A percentile compares a stretch with the other conserved stretches of the same genome.
Conservation (phyloP, 2,113 vertebrate species). For the Ophthalmolycus amberensis region DNA sequence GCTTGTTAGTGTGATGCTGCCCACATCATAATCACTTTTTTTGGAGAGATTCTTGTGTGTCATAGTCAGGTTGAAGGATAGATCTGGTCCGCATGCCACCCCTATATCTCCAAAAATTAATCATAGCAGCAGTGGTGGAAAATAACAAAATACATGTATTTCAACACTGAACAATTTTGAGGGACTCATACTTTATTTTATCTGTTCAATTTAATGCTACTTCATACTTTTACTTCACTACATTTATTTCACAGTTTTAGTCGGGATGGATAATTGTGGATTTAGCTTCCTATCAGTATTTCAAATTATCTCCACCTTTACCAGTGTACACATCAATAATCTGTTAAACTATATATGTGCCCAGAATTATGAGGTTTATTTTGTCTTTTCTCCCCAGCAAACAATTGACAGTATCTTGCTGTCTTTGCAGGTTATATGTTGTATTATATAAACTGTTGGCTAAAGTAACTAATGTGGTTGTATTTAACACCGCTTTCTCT, state of each 20-base stretch:
- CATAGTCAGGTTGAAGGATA: neutral
- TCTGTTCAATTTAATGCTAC: neutral
- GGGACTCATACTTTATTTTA: neutral
- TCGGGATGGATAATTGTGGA: neutral
- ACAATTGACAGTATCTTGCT: neutral
- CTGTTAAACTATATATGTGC: neutral
- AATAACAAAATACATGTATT: neutral
- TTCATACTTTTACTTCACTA: neutral
- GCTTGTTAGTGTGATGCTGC: slow-evolving; percentile 12
- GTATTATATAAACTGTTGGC: neutral
- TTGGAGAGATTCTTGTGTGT: slow-evolving; percentile 1
- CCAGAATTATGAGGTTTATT: neutral
- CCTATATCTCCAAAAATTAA: neutral
- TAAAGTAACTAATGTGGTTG: neutral
- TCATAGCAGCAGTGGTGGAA: neutral
- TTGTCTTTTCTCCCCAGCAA: neutral
- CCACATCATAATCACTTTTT: neutral
- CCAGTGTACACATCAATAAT: neutral
- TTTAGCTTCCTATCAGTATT: neutral
- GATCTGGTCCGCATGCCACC: neutral
- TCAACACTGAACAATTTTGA: neutral
- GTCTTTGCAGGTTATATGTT: neutral
- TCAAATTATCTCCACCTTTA: neutral
- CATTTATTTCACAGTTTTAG: neutral
- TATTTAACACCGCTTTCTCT: slow-evolving; percentile 1